phyloP scores from a whole-genome alignment of 2,113 vertebrate species.

The Shinisaurus crocodilurus region DNA sequence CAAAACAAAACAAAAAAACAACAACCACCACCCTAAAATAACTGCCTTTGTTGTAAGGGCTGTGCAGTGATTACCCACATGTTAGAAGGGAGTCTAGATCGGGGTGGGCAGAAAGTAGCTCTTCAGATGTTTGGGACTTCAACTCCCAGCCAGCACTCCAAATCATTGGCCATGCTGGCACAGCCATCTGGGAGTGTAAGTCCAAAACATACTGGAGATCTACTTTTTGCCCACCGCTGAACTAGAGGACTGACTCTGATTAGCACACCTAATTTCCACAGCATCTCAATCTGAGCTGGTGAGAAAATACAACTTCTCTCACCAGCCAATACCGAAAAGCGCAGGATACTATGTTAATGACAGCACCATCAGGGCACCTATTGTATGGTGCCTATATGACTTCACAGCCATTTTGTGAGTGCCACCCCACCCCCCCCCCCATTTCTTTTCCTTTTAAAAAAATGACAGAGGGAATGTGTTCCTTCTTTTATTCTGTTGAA shows the following conservation, averaged over 20 bases:
- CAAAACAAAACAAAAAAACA: background rate
- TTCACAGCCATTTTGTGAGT: background rate
- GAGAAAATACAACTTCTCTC: background rate
- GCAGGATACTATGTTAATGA: background rate
- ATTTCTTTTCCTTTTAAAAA: background rate
- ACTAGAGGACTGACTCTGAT: background rate
- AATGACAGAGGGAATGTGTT: background rate
- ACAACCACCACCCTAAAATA: background rate
- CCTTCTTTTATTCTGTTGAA: background rate
- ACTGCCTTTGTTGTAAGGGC: background rate
- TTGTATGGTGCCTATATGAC: background rate
- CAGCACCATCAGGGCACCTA: background rate
- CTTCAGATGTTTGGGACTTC: no score
- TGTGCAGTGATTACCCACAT: background rate
- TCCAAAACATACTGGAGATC: no score
- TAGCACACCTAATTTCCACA: background rate
- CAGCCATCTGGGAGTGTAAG: no score
- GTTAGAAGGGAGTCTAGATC: background rate
- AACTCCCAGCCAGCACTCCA: no score
- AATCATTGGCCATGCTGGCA: no score
- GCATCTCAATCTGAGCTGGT: background rate
- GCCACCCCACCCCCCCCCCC: background rate
- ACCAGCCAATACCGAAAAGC: background rate
- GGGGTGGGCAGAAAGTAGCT: background rate
- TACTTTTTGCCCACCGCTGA: no score